Percentiles rank a stretch among this genome's conserved stretches.
phyloP scores from a whole-genome alignment of 2,888 invertebrate species.

The Trissonchulus sp. region DNA sequence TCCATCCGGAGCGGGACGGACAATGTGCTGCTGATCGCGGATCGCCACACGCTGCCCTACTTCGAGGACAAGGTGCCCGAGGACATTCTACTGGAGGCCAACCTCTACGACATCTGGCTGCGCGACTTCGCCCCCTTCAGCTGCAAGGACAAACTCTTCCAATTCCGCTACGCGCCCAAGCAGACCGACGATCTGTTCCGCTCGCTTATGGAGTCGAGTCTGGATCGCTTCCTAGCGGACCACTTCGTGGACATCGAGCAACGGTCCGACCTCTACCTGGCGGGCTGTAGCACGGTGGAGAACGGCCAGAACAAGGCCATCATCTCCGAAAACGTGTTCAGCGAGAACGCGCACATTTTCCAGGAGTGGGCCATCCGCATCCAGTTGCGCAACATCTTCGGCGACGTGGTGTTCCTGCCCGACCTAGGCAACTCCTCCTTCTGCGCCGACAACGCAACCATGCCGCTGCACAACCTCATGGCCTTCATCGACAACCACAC shows the following conservation, averaged over 20 bases:
- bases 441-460: conserved; percentile 33
- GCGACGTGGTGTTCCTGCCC: conserved; percentile 11
- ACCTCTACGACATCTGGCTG: conserved; percentile 40
- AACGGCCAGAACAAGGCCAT: conserved; percentile 42
- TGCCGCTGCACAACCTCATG: conserved; percentile 29
- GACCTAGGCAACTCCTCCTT: conserved; percentile 18
- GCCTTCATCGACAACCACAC: conserved; percentile 30
- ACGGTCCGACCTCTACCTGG: conserved; percentile 35
- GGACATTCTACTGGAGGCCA: conserved; percentile 38
- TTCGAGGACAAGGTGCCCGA: conserved; percentile 35
- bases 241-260: conserved; percentile 38
- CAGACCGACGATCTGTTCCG: conserved; percentile 36
- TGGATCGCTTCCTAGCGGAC: conserved; percentile 39
- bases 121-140: conserved; percentile 28
- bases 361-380: conserved; percentile 18
- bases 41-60: conserved; percentile 39
- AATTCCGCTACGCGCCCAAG: conserved; percentile 22
- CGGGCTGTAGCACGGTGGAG: conserved; percentile 39
- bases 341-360: conserved; percentile 19
- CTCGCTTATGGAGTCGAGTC: conserved; percentile 40
- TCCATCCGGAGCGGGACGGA: conserved; percentile 38
- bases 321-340: conserved; percentile 33
- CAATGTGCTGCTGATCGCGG: conserved; percentile 42
- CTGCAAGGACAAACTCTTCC: conserved; percentile 7
- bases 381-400: conserved; percentile 20